These are phyloP conservation scores for Bicyclus anynana DNA, from an alignment of 1,140 invertebrate genomes.

Conservation along the genomic window DNA sequence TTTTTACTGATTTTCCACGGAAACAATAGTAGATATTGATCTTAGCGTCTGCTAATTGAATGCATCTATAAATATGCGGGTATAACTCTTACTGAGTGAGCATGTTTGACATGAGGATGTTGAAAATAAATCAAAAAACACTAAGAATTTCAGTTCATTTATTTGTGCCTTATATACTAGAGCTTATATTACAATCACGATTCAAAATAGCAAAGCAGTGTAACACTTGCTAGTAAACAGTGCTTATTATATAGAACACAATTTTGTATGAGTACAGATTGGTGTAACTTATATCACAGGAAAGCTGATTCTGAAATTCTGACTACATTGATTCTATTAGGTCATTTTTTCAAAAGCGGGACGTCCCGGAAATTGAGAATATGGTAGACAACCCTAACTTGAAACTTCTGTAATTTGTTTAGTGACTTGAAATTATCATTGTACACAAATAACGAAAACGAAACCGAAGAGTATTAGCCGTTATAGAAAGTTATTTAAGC, in stretches of 20 bases:
- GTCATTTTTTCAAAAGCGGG: no score
- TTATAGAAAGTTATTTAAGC: no score
- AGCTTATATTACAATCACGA: slow-evolving; percentile 35
- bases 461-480: no score
- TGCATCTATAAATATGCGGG: no score
- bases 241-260: slow-evolving; percentile 2
- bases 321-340: no score
- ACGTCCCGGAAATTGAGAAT: neutral
- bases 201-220: slow-evolving; percentile 22
- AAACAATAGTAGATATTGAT: no score
- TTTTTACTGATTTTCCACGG: no score
- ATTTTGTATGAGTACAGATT: neutral
- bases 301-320: neutral
- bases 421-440: no score
- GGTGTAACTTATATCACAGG: neutral
- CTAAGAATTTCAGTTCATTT: slow-evolving; percentile 33
- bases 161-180: slow-evolving; percentile 44
- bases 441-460: no score
- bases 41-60: no score
- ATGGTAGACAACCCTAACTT: neutral
- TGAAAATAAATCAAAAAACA: no score
- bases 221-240: slow-evolving; percentile 9
- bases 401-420: neutral
- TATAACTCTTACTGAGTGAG: no score
- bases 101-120: slow-evolving; percentile 26